phyloP scores from a whole-genome alignment of 2,888 invertebrate genomes.

The Morinoia aosen region DNA sequence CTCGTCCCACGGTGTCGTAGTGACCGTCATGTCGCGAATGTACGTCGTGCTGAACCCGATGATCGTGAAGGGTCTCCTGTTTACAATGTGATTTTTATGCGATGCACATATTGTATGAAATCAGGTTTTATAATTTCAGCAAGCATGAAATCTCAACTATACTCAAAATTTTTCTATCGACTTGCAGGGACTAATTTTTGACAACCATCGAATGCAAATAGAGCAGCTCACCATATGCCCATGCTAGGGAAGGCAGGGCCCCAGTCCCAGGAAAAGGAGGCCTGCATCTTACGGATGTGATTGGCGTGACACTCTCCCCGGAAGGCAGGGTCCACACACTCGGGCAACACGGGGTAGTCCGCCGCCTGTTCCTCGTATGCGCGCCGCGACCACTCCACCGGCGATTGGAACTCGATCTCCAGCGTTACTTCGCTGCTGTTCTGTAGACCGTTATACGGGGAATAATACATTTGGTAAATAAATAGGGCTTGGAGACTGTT shows the following conservation, averaged over 20 bases:
- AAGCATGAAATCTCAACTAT: background rate
- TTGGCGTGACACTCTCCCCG: slow-evolving; percentile 94
- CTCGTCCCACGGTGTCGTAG: background rate
- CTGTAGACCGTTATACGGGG: background rate
- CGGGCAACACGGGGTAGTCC: slow-evolving; percentile 79
- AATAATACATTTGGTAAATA: background rate
- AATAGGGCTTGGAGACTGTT: no score
- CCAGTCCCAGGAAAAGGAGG: slow-evolving; percentile 97
- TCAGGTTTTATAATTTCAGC: background rate
- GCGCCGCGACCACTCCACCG: slow-evolving; percentile 76
- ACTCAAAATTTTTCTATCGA: no score
- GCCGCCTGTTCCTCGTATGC: slow-evolving; percentile 71
- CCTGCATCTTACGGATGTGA: slow-evolving; percentile 92
- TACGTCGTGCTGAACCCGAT: slow-evolving; percentile 38
- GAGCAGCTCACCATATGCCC: slow-evolving; percentile 84
- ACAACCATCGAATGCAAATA: background rate
- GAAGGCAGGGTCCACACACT: slow-evolving; percentile 82
- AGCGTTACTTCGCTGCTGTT: slow-evolving; percentile 75
- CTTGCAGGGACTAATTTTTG: no score
- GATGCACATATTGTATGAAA: background rate
- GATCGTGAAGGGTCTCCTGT: slow-evolving; percentile 41
- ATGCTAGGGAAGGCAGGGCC: slow-evolving; percentile 94
- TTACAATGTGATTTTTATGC: background rate
- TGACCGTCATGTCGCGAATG: slow-evolving; percentile 41
- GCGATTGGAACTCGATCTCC: slow-evolving; percentile 78